A percentile compares a stretch with the other conserved stretches of the same genome.
phyloP scores from a whole-genome alignment of 1,140 invertebrate species.

The Zaprionus lachaisei region DNA sequence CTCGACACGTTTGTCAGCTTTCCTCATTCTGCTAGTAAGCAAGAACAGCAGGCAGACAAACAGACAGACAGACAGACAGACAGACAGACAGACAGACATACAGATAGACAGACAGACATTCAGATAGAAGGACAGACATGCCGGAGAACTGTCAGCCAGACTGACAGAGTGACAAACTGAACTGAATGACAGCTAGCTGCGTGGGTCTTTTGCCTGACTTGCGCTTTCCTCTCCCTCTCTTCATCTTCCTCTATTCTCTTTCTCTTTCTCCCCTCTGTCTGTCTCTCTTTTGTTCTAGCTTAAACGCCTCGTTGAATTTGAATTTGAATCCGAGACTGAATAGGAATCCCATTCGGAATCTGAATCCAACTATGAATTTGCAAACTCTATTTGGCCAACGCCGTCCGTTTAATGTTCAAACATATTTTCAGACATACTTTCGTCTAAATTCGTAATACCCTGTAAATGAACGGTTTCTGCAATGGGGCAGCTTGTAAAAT shows the following conservation, averaged over 20 bases:
- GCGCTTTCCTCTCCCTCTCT: slow-evolving; percentile 15
- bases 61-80: slow-evolving; percentile 52
- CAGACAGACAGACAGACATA: slow-evolving; percentile 49
- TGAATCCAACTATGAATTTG: slow-evolving; percentile 39
- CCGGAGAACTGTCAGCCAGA: slow-evolving; percentile 19
- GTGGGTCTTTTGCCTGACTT: slow-evolving; percentile 43
- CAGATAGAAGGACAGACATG: slow-evolving; percentile 48
- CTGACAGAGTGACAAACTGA: slow-evolving; percentile 55
- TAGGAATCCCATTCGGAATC: background rate
- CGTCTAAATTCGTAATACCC: slow-evolving; percentile 43
- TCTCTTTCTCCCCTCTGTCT: slow-evolving; percentile 4
- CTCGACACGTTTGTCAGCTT: slow-evolving; percentile 63
- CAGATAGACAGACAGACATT: slow-evolving; percentile 27
- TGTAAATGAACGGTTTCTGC: background rate
- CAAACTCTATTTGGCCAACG: slow-evolving; percentile 74
- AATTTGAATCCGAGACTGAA: slow-evolving; percentile 47
- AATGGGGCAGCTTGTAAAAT: background rate
- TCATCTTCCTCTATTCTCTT: background rate
- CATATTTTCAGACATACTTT: slow-evolving; percentile 55
- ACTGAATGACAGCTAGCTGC: slow-evolving; percentile 54
- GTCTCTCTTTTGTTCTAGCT: slow-evolving; percentile 67
- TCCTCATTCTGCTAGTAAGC: slow-evolving; percentile 34
- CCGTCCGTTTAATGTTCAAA: slow-evolving; percentile 59
- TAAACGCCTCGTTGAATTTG: slow-evolving; percentile 54
- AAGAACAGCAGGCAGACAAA: slow-evolving; percentile 41